These are phyloP conservation scores for Hololepta plana DNA, from an alignment of 2,888 invertebrate species.

Conservation along the genomic window DNA sequence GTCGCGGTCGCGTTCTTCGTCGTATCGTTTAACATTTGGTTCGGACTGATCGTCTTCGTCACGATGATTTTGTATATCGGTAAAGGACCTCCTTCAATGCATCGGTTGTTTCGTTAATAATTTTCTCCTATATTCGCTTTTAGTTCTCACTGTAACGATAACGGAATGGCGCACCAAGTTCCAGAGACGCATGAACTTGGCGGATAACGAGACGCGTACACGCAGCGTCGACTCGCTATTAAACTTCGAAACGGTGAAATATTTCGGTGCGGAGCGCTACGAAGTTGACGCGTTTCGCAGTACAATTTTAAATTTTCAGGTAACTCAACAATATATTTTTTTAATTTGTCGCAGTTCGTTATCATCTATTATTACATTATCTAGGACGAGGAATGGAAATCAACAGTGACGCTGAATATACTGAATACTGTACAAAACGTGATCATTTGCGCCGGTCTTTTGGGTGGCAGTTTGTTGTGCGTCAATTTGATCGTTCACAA, in stretches of 20 bases:
- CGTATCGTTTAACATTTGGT: constrained; percentile 77
- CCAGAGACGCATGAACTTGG: constrained; percentile 81
- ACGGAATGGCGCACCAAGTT: constrained; percentile 98
- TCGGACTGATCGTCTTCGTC: constrained; percentile 83
- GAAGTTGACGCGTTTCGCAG: constrained; percentile 73
- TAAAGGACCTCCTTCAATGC: constrained; percentile 30
- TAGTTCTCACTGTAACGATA: constrained; percentile 71
- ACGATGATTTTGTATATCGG: constrained; percentile 89
- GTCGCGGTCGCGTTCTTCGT: constrained; percentile 84
- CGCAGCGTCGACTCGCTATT: constrained; percentile 89
- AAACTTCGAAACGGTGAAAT: constrained; percentile 98
- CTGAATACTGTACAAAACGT: constrained; percentile 84
- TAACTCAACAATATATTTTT: constrained; percentile 18
- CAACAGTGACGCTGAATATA: constrained; percentile 69
- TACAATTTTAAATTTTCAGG: constrained; percentile 75
- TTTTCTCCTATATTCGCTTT: constrained; percentile 13
- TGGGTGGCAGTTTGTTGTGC: constrained; percentile 76
- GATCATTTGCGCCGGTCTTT: constrained; percentile 69
- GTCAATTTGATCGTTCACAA: constrained; percentile 65
- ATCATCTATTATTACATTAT: constrained; percentile 18
- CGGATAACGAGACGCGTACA: constrained; percentile 84
- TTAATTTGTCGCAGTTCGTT: neutral
- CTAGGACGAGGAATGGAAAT: constrained; percentile 79
- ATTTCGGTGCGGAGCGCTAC: constrained; percentile 86
- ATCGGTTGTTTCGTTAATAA: neutral